These are phyloP conservation scores for Gorsachius magnificus DNA, from an alignment of 2,797 vertebrate genomes.

Conservation along the genomic window DNA sequence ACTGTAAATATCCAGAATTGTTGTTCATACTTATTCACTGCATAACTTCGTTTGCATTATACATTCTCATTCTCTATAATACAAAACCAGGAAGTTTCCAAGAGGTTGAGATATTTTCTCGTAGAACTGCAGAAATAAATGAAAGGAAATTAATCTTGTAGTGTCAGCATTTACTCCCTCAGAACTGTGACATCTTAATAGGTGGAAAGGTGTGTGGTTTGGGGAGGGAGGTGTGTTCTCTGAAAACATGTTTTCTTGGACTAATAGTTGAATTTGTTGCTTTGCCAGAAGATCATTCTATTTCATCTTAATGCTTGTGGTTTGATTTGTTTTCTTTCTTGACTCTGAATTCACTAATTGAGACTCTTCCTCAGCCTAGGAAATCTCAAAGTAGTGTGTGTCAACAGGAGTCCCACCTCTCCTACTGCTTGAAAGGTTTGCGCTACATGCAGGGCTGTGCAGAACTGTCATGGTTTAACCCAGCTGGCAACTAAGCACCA, in stretches of 20 bases:
- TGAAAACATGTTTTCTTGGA: background rate
- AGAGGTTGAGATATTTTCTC: background rate
- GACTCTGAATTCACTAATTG: background rate
- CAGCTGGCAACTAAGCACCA: no score
- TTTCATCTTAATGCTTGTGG: background rate
- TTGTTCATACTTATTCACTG: background rate
- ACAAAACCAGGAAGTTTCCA: background rate
- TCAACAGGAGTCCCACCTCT: background rate
- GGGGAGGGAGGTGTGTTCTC: fast-evolving
- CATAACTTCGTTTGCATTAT: background rate
- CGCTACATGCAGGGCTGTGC: background rate
- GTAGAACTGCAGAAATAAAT: background rate
- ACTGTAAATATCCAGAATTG: background rate
- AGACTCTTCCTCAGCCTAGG: background rate
- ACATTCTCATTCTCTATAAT: background rate
- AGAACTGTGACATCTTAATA: background rate
- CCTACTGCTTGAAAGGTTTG: background rate
- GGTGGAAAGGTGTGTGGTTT: background rate
- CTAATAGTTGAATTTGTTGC: background rate
- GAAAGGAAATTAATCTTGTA: background rate
- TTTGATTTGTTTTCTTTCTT: background rate
- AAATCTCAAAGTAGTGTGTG: background rate
- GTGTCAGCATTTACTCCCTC: background rate
- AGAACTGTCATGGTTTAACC: no score
- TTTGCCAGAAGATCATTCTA: background rate